Evolutionary conservation across 2,888 invertebrate genomes (phyloP).

Genomic region (Habroteleia sp.): DNA sequence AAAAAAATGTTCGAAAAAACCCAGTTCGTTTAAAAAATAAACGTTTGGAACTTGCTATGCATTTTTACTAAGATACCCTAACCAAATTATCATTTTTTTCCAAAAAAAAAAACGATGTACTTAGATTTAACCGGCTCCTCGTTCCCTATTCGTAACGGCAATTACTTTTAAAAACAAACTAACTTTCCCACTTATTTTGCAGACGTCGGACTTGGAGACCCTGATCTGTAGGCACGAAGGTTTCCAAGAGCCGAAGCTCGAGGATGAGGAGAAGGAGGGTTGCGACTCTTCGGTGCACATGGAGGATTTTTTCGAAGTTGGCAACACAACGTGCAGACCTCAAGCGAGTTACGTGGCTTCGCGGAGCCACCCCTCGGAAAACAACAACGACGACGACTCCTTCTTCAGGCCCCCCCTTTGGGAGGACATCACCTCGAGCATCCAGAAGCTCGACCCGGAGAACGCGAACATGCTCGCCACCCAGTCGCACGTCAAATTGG

Average conservation of each 20-base stretch:
- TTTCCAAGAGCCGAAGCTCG: slow-evolving; percentile 82
- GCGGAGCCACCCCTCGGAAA: slow-evolving; percentile 81
- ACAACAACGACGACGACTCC: slow-evolving; percentile 88
- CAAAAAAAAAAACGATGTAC: no score
- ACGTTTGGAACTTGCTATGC: no score
- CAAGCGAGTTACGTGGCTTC: slow-evolving; percentile 82
- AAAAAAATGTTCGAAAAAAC: no score
- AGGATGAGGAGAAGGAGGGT: slow-evolving; percentile 82
- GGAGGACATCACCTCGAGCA: slow-evolving; percentile 95
- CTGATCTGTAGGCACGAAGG: slow-evolving; percentile 85
- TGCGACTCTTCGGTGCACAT: slow-evolving; percentile 83
- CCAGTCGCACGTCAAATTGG: slow-evolving; percentile 89
- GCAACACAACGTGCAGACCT: slow-evolving; percentile 72
- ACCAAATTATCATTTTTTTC: no score
- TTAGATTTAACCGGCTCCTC: no score
- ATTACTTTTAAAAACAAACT: no score
- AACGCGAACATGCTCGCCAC: slow-evolving; percentile 92
- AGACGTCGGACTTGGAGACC: slow-evolving; percentile 91
- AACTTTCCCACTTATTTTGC: slow-evolving; percentile 68
- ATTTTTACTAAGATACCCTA: no score
- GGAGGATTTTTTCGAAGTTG: slow-evolving; percentile 86
- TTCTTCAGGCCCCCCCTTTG: slow-evolving; percentile 93
- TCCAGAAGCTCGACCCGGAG: slow-evolving; percentile 94
- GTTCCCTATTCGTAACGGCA: no score
- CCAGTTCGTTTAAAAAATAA: no score